phyloP scores from a whole-genome alignment of 1,140 invertebrate genomes.

The Pogonomyrmex barbatus region DNA sequence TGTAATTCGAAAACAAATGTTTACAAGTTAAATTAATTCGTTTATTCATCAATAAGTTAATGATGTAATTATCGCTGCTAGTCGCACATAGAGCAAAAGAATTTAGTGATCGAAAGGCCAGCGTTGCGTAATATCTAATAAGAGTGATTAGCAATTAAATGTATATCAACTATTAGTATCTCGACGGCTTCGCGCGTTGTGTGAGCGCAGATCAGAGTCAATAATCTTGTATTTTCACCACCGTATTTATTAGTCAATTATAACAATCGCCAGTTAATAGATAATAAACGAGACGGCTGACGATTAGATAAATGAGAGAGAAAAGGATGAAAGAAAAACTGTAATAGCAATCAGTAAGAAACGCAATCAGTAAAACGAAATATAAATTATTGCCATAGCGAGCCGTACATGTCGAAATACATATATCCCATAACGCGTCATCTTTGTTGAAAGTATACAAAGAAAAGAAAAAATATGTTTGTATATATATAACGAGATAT shows the following conservation, averaged over 20 bases:
- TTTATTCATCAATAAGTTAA: background rate
- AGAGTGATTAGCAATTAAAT: conserved; percentile 23
- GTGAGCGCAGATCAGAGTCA: conserved; percentile 3
- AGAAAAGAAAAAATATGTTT: conserved; percentile 29
- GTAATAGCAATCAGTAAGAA: background rate
- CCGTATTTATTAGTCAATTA: conserved; percentile 76
- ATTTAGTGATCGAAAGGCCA: background rate
- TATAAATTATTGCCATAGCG: conserved; percentile 27
- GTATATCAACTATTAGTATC: background rate
- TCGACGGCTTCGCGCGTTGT: background rate
- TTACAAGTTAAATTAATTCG: background rate
- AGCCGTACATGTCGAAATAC: background rate
- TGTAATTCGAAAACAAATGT: background rate
- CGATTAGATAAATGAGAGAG: background rate
- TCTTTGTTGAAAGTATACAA: conserved; percentile 66
- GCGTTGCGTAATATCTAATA: conserved; percentile 2
- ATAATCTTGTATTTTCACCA: conserved; percentile 63
- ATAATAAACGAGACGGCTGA: conserved; percentile 19
- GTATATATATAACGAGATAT: conserved; percentile 42
- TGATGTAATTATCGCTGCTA: background rate
- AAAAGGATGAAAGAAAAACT: background rate
- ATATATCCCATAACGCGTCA: conserved; percentile 1
- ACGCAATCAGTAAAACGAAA: background rate
- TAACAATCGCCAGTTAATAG: conserved; percentile 70
- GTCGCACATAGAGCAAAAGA: background rate